A percentile compares a stretch with the other conserved stretches of the same genome.
Conservation (phyloP, 2,888 invertebrate genomes). For the Chironomus tentans region DNA sequence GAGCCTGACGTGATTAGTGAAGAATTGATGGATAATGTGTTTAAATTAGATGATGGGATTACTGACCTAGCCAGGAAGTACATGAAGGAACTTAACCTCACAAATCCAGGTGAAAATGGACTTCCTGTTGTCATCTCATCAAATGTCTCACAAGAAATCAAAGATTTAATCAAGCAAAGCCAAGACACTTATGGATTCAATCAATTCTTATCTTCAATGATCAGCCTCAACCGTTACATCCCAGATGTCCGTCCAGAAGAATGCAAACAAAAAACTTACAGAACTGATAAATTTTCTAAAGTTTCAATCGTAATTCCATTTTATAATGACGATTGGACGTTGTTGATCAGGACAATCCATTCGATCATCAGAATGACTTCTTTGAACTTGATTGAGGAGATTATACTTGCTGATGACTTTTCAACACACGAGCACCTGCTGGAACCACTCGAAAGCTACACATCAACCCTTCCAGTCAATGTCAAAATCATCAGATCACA, state of each 20-base stretch:
- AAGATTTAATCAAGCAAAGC: background rate
- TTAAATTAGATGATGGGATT: background rate
- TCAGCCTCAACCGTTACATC: conserved; percentile 72
- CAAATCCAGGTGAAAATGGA: background rate
- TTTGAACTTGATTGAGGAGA: conserved; percentile 56
- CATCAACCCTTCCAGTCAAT: background rate
- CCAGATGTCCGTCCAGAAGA: conserved; percentile 61
- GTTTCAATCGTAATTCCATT: conserved; percentile 87
- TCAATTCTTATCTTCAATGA: background rate
- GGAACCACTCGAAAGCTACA: background rate
- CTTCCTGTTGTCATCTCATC: background rate
- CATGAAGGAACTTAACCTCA: background rate
- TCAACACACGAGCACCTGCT: background rate
- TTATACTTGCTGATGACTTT: conserved; percentile 78
- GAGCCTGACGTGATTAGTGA: too few species aligned
- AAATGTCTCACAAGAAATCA: background rate
- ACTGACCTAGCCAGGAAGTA: background rate
- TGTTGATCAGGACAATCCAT: conserved; percentile 58
- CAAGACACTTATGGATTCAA: background rate
- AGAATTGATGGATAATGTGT: too few species aligned
- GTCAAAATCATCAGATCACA: background rate
- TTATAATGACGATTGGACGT: conserved; percentile 80
- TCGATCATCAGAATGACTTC: conserved; percentile 56
- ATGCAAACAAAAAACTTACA: conserved; percentile 61
- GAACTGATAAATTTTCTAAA: conserved; percentile 55